Base-by-base conservation (phyloP, 2,113 vertebrate species). In the Hippocampus comes region DNA sequence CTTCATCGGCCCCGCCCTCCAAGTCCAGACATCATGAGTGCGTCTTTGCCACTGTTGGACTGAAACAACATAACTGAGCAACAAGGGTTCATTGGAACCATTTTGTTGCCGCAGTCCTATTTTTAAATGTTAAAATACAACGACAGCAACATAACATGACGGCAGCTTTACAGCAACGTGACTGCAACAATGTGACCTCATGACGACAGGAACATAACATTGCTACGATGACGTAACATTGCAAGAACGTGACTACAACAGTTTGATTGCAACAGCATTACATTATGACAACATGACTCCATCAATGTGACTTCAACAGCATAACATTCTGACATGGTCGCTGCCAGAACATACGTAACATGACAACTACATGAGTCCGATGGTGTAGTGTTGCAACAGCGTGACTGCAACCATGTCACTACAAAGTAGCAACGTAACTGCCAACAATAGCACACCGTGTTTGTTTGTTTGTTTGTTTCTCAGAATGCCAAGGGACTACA, bases 21-120 rank as follows among this genome's bases (percentile, higher is more conserved):
- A 98, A 98, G 72, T 96, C 97, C 85, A 94, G 96, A 73, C 95
- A 96, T 69, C 97, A 98, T 97, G 97, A 99, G 97, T 99, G 91
- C 93, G 95, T 91, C 30, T 51, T 7, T 64, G 6, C 9, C 30
- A 21, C 21, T 11, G 41, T 0, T 14, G 5, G 20, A n/a, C 48
- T 8, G 5, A 51, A 51, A 7, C 63, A 11, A n/a, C 12, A 38
- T 4, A 11, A 34, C 18, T 2, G 5, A 0, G 5, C 18, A 48
- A 49, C 48, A 49, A 6, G 30, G 3, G 30, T 30, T 53, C 1
- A 53, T 20, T 49, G 48, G 4, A 1, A 49, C 17, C 48, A 49
- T 49, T 3, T 49, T 46, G 43, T 15, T 46, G 43, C 12, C 11
- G 11, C 30, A 43, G 42, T 43, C 5, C 9, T 43, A 43, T 43